Percentiles rank a stretch among this genome's conserved stretches.
These are phyloP conservation scores for Melanostigma gelatinosum DNA, from an alignment of 2,113 vertebrate genomes.

Conservation along the genomic window DNA sequence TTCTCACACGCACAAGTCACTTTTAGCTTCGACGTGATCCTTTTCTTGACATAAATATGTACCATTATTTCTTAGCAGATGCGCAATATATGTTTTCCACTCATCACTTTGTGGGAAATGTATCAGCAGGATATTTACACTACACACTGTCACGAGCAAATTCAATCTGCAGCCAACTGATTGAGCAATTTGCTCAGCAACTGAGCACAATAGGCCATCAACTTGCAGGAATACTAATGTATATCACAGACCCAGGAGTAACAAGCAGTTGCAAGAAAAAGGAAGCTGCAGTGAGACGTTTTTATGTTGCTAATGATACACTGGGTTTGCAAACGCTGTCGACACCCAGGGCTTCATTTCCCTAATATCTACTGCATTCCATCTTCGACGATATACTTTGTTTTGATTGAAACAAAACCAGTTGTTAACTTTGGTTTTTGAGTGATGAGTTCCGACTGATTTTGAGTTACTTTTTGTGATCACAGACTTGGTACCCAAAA, in stretches of 20 bases:
- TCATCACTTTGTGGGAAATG: constrained; percentile 49
- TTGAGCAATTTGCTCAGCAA: constrained; percentile 77
- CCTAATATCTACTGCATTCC: not conserved
- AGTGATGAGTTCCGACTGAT: not conserved
- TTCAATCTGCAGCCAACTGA: constrained; percentile 74
- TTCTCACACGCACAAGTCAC: not conserved
- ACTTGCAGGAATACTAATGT: constrained; percentile 64
- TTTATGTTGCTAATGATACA: constrained; percentile 30
- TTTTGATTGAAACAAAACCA: constrained; percentile 9
- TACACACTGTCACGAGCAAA: constrained; percentile 67
- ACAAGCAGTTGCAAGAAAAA: constrained; percentile 18
- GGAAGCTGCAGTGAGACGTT: constrained; percentile 2
- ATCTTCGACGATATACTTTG: not conserved
- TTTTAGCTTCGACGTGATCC: not conserved
- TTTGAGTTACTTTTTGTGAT: not conserved
- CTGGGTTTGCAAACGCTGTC: not conserved
- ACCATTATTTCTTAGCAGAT: constrained; percentile 16
- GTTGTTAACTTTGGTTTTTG: not conserved
- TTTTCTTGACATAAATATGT: not conserved
- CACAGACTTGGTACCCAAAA: not conserved
- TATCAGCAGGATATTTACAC: constrained; percentile 72
- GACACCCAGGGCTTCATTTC: not conserved
- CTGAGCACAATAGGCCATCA: constrained; percentile 71
- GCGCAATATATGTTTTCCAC: constrained; percentile 37
- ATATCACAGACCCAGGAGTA: constrained; percentile 27